phyloP scores from a whole-genome alignment of 2,113 vertebrate genomes.

The Zingel zingel region DNA sequence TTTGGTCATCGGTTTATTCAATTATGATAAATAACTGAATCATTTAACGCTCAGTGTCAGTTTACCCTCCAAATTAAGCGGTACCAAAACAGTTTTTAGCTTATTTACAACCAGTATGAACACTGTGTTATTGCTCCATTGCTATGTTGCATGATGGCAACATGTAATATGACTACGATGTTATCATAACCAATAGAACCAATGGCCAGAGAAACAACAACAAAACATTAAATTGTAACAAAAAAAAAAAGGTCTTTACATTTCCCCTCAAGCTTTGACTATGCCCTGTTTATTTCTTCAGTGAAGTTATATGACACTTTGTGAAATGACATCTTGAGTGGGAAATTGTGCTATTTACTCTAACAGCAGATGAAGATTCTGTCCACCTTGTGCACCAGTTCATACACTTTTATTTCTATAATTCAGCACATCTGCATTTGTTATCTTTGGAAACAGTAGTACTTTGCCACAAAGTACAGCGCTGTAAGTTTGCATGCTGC shows the following conservation, averaged over 20 bases:
- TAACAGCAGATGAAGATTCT: background rate
- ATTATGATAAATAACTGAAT: too few relatives aligned
- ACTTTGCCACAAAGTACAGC: background rate
- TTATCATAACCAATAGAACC: background rate
- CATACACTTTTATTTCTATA: background rate
- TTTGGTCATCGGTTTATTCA: too few relatives aligned
- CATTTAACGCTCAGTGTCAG: too few relatives aligned
- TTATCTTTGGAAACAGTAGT: background rate
- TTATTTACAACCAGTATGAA: too few relatives aligned
- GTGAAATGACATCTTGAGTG: background rate
- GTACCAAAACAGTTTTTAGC: too few relatives aligned
- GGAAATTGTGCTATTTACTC: background rate
- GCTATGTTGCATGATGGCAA: too few relatives aligned
- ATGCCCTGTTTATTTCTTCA: background rate
- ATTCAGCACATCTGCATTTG: background rate
- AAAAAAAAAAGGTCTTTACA: background rate
- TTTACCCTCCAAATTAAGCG: too few relatives aligned
- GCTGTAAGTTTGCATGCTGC: background rate
- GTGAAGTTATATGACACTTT: background rate
- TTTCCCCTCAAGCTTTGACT: background rate
- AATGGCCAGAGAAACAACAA: background rate
- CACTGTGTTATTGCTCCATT: too few relatives aligned
- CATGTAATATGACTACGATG: background rate
- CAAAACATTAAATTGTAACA: background rate
- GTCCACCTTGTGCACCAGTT: background rate